Evolutionary conservation across 2,797 vertebrate species (phyloP), one percentile per base, ranked within the genome.

Genomic region (Buphagus erythrorhynchus): DNA sequence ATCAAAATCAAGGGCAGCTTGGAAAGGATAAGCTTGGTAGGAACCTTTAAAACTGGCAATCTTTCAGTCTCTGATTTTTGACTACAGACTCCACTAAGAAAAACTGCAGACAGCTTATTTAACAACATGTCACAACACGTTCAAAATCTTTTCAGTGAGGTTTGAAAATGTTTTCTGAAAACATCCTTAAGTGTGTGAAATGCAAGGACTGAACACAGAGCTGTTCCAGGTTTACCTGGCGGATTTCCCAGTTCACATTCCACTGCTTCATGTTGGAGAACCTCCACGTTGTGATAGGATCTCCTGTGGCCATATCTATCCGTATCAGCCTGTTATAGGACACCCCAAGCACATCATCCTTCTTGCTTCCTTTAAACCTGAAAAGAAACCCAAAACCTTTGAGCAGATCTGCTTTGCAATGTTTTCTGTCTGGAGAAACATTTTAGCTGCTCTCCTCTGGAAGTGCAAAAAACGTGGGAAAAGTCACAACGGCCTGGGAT

Each of bases 181-280:
- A 52, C 69, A 82, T 62, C 63, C 21, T 45, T 17, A 17, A 49
- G 51, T 35, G 52, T 88, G 57, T 87, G 81, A 83, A 81, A 71
- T 8, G 65, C 25, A 90, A 45, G 29, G 68, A 31, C 28, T 38
- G 73, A 76, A 35, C 1, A 7, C 58, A 61, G 38, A 88, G 82
- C 69, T 3, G 9, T 33, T 90, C 49, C 69, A 79, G 29, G 43
- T 58, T 95, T 95, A 99, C 99, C 98, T 99, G 99, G 97, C 98
- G 98, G 93, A 99, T 99, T 98, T 99, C 99, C 99, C 99, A 99
- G 97, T 99, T 99, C 43, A 99, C 99, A 40, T 99, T 99, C 99
- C 99, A 99, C 97, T 99, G 99, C 96, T 99, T 99, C 98, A 99
- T 99, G 96, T 99, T 99, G 93, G 99, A 97, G 49, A 99, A 99